A percentile compares a stretch with the other conserved stretches of the same genome.
Conservation (phyloP, 1,140 invertebrate species). For the Steinernema feltiae region DNA sequence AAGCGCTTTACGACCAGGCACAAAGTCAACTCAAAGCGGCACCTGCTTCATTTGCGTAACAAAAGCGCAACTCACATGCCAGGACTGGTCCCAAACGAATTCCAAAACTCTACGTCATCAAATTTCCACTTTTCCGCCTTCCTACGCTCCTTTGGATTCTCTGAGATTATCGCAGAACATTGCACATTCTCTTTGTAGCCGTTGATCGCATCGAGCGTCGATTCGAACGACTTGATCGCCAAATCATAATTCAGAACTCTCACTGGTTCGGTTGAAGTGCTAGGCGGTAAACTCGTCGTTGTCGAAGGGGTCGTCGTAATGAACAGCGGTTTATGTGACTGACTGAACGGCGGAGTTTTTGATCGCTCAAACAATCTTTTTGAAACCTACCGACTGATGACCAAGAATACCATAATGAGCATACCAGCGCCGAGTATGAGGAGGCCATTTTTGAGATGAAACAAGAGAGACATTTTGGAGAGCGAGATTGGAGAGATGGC, state of each 20-base stretch:
- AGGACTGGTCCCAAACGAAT: neutral
- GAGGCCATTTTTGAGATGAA: neutral
- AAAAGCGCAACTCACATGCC: neutral
- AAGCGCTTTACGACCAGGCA: too few relatives aligned
- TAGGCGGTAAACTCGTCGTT: neutral
- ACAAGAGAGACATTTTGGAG: slow-evolving; percentile 19
- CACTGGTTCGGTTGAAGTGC: too few relatives aligned
- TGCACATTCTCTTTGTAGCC: neutral
- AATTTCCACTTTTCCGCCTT: neutral
- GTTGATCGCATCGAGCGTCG: neutral
- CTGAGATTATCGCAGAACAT: neutral
- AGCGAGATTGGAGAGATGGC: neutral
- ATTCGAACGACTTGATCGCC: neutral
- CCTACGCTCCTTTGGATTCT: neutral
- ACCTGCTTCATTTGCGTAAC: too few relatives aligned
- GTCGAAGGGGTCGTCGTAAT: neutral
- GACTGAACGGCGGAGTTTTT: too few relatives aligned
- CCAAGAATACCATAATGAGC: neutral
- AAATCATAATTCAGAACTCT: neutral
- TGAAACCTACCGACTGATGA: neutral
- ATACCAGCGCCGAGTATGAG: neutral
- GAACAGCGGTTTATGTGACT: neutral
- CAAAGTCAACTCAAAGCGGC: too few relatives aligned
- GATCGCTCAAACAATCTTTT: neutral
- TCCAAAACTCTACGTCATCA: neutral